phyloP scores from a whole-genome alignment of 2,797 vertebrate genomes.

The Spinus olivaceus region DNA sequence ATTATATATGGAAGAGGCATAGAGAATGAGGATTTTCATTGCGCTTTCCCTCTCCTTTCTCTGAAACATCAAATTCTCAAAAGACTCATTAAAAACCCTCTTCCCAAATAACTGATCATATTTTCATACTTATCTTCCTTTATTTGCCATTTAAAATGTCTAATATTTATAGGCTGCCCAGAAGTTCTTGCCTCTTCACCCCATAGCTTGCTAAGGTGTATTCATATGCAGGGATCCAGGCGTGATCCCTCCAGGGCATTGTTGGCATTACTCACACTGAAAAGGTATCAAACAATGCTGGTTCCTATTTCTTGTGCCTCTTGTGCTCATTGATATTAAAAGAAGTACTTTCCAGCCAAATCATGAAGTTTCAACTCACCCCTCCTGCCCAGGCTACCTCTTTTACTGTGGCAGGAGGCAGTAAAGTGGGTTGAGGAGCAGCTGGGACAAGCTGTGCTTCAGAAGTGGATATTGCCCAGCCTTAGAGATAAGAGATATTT shows the following conservation, averaged over 20 bases:
- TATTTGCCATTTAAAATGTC: background rate
- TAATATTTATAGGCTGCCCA: background rate
- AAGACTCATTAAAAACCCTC: background rate
- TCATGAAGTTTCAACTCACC: background rate
- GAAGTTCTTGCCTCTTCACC: background rate
- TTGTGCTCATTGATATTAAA: background rate
- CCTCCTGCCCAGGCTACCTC: background rate
- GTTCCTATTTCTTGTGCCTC: background rate
- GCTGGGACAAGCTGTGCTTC: background rate
- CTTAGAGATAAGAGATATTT: background rate
- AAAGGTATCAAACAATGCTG: accelerated
- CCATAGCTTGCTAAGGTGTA: background rate
- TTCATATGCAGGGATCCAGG: background rate
- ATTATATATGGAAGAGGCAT: background rate
- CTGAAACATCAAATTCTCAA: background rate
- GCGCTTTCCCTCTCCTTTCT: background rate
- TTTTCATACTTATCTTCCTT: background rate
- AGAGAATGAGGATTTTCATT: background rate
- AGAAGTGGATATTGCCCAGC: background rate
- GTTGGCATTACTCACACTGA: background rate
- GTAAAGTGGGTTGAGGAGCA: background rate
- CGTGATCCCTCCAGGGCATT: background rate
- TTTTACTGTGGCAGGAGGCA: background rate
- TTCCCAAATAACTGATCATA: background rate
- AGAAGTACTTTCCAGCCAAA: background rate